These are phyloP conservation scores for Ibidorhyncha struthersii DNA, from an alignment of 2,113 vertebrate genomes.

Conservation along the genomic window DNA sequence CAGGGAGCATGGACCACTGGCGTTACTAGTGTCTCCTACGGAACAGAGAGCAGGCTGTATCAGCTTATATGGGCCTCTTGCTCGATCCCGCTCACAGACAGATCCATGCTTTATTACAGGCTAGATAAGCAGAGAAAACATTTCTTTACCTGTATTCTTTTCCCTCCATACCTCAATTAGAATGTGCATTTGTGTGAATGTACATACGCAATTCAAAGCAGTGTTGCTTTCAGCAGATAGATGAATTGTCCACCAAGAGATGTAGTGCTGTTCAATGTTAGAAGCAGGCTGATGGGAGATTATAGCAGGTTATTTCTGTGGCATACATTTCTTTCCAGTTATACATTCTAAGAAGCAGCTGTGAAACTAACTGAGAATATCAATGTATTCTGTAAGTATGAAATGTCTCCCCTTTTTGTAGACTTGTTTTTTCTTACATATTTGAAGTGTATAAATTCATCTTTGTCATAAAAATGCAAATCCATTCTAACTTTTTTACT, in stretches of 20 bases:
- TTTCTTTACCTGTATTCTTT: not conserved
- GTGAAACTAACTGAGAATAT: not conserved
- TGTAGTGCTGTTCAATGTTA: not conserved
- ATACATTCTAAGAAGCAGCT: not conserved
- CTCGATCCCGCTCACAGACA: not conserved
- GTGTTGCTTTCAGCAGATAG: fast-evolving
- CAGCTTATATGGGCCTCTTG: fast-evolving
- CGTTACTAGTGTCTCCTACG: not conserved
- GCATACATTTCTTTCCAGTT: not conserved
- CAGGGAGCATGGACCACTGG: fast-evolving
- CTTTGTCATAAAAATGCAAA: not conserved
- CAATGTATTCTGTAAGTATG: not conserved
- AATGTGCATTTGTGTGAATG: not conserved
- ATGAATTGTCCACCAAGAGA: not conserved
- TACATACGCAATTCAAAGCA: not conserved
- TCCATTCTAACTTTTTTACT: not conserved
- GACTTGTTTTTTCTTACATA: not conserved
- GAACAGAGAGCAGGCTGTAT: not conserved
- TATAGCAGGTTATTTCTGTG: not conserved
- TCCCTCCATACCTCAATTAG: not conserved
- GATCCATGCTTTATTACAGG: not conserved
- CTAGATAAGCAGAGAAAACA: not conserved
- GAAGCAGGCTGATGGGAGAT: not conserved
- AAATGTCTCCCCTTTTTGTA: not conserved
- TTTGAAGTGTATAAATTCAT: not conserved